phyloP scores from a whole-genome alignment of 53 echinoderm and acorn worm genomes.

The Patiria pectinifera region DNA sequence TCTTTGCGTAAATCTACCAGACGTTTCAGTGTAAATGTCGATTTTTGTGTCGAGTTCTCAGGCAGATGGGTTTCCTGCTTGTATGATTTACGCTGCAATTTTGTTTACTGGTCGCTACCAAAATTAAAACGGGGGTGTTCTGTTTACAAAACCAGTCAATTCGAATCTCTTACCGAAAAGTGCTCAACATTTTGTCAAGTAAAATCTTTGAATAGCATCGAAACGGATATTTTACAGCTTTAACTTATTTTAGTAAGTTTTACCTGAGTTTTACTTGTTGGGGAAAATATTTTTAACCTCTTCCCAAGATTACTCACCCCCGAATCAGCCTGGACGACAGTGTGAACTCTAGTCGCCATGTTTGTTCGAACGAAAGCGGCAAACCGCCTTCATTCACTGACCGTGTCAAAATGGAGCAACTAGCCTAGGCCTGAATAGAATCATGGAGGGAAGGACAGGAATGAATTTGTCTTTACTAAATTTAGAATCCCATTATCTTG shows the following conservation, averaged over 20 bases:
- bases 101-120: conserved; percentile 67
- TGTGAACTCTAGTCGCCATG: conserved; percentile 63
- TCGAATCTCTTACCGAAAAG: background rate
- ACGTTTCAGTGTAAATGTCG: background rate
- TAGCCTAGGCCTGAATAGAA: background rate
- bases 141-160: background rate
- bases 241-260: background rate
- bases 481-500: background rate
- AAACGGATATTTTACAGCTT: background rate
- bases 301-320: background rate
- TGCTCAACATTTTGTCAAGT: background rate
- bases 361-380: conserved; percentile 47
- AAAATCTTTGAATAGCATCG: background rate
- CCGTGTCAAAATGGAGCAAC: background rate
- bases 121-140: conserved; percentile 43
- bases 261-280: background rate
- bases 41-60: conserved; percentile 7
- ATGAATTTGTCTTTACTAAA: background rate
- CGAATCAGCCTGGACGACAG: background rate
- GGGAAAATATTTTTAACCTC: background rate
- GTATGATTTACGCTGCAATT: conserved; percentile 34
- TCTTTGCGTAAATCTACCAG: background rate
- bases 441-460: too few species aligned
- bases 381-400: conserved; percentile 31
- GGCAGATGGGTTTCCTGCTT: conserved; percentile 39